Evolutionary conservation across 2,888 invertebrate genomes (phyloP).

Genomic region (Campopleginae sp.): DNA sequence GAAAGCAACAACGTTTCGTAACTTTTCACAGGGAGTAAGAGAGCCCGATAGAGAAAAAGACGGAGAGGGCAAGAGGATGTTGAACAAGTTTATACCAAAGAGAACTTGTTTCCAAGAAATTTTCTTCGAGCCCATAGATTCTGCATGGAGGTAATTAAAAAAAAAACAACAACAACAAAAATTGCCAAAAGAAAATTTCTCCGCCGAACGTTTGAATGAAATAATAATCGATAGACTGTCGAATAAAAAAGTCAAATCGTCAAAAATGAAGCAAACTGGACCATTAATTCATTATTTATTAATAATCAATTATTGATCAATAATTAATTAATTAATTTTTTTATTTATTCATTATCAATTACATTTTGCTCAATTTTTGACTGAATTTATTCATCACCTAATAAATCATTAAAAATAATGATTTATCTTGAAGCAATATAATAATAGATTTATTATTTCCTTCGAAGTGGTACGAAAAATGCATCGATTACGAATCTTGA

Average conservation of each 20-base stretch:
- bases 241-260: not conserved
- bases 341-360: too few relatives aligned
- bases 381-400: too few relatives aligned
- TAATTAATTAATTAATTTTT: too few relatives aligned
- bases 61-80: slow-evolving; percentile 30
- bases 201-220: not conserved
- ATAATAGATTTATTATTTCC: too few relatives aligned
- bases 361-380: too few relatives aligned
- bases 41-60: slow-evolving; percentile 18
- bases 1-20: slow-evolving; percentile 63
- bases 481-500: not conserved
- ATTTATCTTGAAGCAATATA: too few relatives aligned
- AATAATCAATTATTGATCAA: too few relatives aligned
- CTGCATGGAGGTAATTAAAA: not conserved
- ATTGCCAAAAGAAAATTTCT: not conserved
- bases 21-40: slow-evolving; percentile 4
- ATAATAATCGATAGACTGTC: not conserved
- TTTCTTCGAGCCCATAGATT: slow-evolving; percentile 12
- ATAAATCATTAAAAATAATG: too few relatives aligned
- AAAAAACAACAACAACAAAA: not conserved
- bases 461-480: too few relatives aligned
- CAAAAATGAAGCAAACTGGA: not conserved
- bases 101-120: slow-evolving; percentile 33
- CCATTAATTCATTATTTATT: not conserved
- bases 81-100: slow-evolving; percentile 13